These are phyloP conservation scores for Perizoma flavofasciatum DNA, from an alignment of 2,888 invertebrate genomes.

Conservation along the genomic window DNA sequence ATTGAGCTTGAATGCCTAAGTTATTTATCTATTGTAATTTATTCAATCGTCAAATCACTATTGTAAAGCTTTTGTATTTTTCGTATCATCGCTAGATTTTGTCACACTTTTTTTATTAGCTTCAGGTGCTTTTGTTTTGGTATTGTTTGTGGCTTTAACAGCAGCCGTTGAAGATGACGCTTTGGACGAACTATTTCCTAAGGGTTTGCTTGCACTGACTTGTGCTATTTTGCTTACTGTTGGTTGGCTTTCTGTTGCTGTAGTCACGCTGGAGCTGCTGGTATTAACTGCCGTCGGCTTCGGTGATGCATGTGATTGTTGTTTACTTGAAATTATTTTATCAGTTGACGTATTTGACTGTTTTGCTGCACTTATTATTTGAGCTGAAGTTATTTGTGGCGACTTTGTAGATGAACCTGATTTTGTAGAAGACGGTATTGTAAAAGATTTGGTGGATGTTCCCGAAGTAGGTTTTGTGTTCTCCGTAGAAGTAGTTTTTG, in stretches of 20 bases:
- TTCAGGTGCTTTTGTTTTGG: conserved; percentile 31
- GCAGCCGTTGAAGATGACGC: conserved; percentile 14
- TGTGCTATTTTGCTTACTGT: conserved; percentile 29
- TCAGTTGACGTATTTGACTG: conserved; percentile 18
- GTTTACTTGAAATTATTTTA: conserved; percentile 24
- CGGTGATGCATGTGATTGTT: conserved; percentile 15
- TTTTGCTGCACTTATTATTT: conserved; percentile 27
- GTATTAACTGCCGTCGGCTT: conserved; percentile 26
- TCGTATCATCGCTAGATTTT: conserved; percentile 47
- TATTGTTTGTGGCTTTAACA: conserved; percentile 16
- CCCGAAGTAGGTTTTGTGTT: conserved; percentile 18
- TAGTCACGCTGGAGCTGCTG: conserved; percentile 16
- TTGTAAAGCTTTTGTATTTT: conserved; percentile 53
- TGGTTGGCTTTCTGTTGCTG: conserved; percentile 22
- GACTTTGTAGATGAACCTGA: conserved; percentile 15
- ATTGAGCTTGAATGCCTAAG: conserved; percentile 19
- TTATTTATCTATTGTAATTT: conserved; percentile 21
- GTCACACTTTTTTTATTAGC: conserved; percentile 40
- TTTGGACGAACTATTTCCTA: conserved; percentile 8
- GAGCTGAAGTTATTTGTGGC: conserved; percentile 28
- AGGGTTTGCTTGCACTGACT: conserved; percentile 26
- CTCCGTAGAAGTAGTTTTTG: conserved; percentile 13
- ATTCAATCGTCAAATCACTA: conserved; percentile 28
- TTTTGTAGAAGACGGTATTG: conserved; percentile 19
- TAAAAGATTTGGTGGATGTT: conserved; percentile 20